Evolutionary conservation across 2,888 invertebrate species (phyloP).

Genomic region (Stramonita haemastoma): DNA sequence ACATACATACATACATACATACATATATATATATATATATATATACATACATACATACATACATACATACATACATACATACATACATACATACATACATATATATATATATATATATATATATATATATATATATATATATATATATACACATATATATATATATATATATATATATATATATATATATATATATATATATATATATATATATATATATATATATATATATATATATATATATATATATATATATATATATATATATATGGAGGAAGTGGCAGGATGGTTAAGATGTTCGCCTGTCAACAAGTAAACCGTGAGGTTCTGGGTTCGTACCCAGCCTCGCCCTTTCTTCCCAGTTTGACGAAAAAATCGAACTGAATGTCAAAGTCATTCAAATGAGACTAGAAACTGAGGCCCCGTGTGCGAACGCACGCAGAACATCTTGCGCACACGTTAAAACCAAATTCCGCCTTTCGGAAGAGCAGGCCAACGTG

Average conservation of each 20-base stretch:
- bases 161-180: slow-evolving; percentile 24
- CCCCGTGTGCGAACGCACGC: too few species aligned
- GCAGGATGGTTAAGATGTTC: too few species aligned
- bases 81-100: background rate
- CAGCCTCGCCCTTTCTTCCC: too few species aligned
- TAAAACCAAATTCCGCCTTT: too few species aligned
- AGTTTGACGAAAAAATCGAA: too few species aligned
- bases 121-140: background rate
- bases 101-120: background rate
- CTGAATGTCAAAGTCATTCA: too few species aligned
- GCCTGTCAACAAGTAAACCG: too few species aligned
- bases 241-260: background rate
- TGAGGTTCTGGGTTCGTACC: too few species aligned
- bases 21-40: background rate
- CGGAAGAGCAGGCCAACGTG: too few species aligned
- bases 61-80: background rate
- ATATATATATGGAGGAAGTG: too few species aligned
- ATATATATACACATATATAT: slow-evolving; percentile 13
- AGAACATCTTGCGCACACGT: too few species aligned
- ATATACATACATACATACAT: background rate
- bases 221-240: background rate
- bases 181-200: background rate
- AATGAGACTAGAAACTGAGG: too few species aligned
- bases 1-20: slow-evolving; percentile 18
- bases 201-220: background rate